phyloP scores from a whole-genome alignment of 2,113 vertebrate species.

The Boulengeromyrus knoepffleri region DNA sequence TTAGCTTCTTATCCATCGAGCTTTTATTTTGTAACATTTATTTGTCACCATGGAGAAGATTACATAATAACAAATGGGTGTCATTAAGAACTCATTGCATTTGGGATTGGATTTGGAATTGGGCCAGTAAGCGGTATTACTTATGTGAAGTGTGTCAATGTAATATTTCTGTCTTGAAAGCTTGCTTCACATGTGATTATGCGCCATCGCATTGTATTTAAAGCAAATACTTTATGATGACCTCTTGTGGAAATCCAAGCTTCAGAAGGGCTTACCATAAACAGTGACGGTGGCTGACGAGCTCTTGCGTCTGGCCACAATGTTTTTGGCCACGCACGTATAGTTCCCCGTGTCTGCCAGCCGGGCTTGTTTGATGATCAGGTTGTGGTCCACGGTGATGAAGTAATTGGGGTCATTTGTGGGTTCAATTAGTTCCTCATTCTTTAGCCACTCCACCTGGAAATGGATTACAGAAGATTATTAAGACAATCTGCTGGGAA shows the following conservation, averaged over 20 bases:
- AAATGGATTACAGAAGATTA: conserved; percentile 19
- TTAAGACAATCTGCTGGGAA: background rate
- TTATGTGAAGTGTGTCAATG: background rate
- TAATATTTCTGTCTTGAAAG: background rate
- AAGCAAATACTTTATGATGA: background rate
- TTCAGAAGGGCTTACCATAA: conserved; percentile 72
- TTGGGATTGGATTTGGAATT: background rate
- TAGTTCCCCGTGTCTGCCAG: conserved; percentile 95
- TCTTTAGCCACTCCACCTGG: conserved; percentile 95
- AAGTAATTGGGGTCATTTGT: conserved; percentile 82
- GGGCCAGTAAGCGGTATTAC: background rate
- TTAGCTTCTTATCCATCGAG: background rate
- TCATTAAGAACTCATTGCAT: background rate
- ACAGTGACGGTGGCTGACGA: conserved; percentile 78
- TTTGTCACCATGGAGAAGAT: background rate
- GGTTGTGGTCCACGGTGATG: conserved; percentile 83
- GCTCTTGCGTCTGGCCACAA: conserved; percentile 89
- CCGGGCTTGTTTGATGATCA: conserved; percentile 87
- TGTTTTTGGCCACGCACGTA: conserved; percentile 97
- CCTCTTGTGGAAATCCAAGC: background rate
- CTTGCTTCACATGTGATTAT: background rate
- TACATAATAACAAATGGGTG: background rate
- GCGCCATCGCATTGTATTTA: background rate
- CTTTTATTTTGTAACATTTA: conserved; percentile 2
- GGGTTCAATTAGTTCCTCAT: conserved; percentile 85